Base-by-base conservation (phyloP, 2,113 vertebrate species). In the Melanotaenia duboulayi region DNA sequence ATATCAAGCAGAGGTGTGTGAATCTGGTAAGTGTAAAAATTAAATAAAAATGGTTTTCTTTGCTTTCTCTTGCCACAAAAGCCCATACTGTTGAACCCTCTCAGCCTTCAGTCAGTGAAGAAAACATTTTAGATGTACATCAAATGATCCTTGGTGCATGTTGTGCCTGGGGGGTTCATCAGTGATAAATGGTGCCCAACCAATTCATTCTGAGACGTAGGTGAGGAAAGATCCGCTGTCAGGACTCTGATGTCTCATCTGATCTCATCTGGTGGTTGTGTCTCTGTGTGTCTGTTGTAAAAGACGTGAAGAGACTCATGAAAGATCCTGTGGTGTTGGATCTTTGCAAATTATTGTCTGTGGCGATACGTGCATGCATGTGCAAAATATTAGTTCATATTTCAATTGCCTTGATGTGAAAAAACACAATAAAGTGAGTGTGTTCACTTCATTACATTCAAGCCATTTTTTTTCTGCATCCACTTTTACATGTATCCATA, bases 131-230 rank as follows among this genome's bases (percentile, higher is more conserved):
- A 67, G 64, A 60, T 32, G n/a, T 80, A 37, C 49, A 72, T 84
- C 65, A 80, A 70, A 89, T 79, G 37, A 40, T 71, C 35, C 67
- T 71, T 35, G 58, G 66, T 57, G 68, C 64, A 64, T 20, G 55
- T 23, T 20, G 11, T 11, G 81, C 78, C 83, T 68, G 72, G 74
- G 72, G 83, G 77, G 66, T 68, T 86, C 70, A 85, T 83, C 77
- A 63, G 23, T 82, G 83, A 89, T 81, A 40, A 86, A 88, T 63
- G 50, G 82, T 71, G 13, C 46, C 76, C 46, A 67, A 73, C 54
- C 55, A 56, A 70, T 63, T 82, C 78, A 70, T 76, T n/a, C 61
- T 65, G 81, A 80, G 70, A 85, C 46, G 42, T 65, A 80, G 54
- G 62, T 81, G 77, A 75, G 42, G 55, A 40, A 66, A 76, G 65